A percentile compares a stretch with the other conserved stretches of the same genome.
Evolutionary conservation across 2,113 vertebrate genomes (phyloP).

Genomic region (Istiophorus platypterus): DNA sequence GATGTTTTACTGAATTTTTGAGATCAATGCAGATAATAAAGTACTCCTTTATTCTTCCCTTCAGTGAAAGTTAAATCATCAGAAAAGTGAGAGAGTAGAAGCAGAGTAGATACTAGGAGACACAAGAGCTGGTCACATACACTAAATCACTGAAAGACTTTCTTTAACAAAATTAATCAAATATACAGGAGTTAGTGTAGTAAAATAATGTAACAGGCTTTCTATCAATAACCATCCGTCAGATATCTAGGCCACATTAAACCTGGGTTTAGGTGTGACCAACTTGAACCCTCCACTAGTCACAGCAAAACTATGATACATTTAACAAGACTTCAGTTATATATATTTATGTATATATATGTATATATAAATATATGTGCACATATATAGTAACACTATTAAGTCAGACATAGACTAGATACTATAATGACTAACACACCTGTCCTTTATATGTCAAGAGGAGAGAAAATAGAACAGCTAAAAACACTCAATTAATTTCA

Average conservation of each 20-base stretch:
- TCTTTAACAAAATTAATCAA: too few species aligned
- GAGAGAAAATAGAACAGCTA: background rate
- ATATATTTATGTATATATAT: background rate
- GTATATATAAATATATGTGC: background rate
- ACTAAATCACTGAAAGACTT: too few species aligned
- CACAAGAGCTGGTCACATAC: too few species aligned
- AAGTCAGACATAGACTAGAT: background rate
- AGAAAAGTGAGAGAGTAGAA: background rate
- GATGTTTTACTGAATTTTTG: too few species aligned
- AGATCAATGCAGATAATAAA: too few species aligned
- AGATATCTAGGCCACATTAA: background rate
- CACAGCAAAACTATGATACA: background rate
- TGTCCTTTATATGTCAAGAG: background rate
- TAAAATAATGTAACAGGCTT: conserved; percentile 15
- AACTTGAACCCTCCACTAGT: background rate
- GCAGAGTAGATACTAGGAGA: background rate
- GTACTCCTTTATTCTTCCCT: too few species aligned
- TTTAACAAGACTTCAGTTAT: background rate
- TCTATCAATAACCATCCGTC: background rate
- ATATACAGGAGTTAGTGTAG: background rate
- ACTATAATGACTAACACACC: background rate
- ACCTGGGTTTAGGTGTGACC: background rate
- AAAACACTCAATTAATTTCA: too few species aligned
- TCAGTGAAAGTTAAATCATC: background rate
- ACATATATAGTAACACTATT: background rate